Conservation (phyloP, 30 jellyfish, hydroid and myxozoan genomes). For the Mastigias papua region DNA sequence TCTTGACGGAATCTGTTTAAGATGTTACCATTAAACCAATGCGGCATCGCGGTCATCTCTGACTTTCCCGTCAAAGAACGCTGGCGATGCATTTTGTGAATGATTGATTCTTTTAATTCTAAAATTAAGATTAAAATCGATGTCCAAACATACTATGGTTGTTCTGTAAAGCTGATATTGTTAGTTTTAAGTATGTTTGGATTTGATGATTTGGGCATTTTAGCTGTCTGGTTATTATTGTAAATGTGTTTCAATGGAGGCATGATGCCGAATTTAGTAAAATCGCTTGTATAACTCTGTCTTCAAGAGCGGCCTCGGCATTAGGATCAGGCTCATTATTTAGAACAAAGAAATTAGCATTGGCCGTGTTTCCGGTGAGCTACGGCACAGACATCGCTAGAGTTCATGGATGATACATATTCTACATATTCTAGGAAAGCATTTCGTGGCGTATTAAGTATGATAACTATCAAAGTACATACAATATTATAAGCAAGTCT, state of each 20-base stretch:
- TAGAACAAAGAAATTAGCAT: too few species aligned
- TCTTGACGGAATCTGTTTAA: neutral
- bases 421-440: neutral
- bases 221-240: neutral
- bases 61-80: neutral
- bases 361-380: neutral
- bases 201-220: neutral
- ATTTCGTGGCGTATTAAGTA: constrained; percentile 46
- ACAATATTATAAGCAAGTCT: neutral
- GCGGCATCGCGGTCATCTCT: neutral
- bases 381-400: neutral
- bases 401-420: constrained; percentile 5
- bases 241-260: neutral
- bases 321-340: too few species aligned
- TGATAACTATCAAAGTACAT: neutral
- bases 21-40: neutral
- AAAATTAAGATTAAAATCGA: neutral
- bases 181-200: neutral
- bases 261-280: neutral
- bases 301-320: neutral
- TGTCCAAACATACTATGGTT: neutral
- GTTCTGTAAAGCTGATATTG: neutral
- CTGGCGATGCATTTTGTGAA: neutral
- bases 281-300: neutral
- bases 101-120: neutral